These are phyloP conservation scores for Brachionichthys hirsutus DNA, from an alignment of 2,113 vertebrate species.

Conservation along the genomic window DNA sequence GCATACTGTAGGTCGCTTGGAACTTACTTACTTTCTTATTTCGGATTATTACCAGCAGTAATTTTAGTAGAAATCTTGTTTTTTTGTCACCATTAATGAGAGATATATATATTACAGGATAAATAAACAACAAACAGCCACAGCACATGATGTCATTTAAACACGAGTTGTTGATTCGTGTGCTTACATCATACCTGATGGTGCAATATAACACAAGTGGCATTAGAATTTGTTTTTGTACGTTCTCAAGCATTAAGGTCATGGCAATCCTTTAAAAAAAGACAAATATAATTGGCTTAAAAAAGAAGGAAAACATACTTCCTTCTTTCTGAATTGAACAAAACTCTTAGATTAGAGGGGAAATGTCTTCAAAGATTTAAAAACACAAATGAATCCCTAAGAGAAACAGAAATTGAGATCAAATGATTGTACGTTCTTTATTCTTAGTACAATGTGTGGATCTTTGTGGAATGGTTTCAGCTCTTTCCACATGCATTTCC, in stretches of 20 bases:
- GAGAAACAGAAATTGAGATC: neutral
- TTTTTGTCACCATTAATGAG: neutral
- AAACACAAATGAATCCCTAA: no score
- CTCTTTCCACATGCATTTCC: neutral
- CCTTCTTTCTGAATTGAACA: no score
- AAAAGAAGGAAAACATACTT: no score
- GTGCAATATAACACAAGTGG: neutral
- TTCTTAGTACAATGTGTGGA: no score
- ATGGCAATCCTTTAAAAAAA: no score
- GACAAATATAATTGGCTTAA: no score
- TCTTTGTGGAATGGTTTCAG: neutral
- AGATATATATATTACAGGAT: no score
- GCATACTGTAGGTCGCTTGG: neutral
- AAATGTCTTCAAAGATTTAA: no score
- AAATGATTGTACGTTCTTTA: neutral
- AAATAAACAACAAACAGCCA: neutral
- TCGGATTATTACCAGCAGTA: neutral
- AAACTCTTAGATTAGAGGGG: no score
- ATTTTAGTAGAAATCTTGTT: slow-evolving; percentile 8
- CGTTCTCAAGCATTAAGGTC: no score
- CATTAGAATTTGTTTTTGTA: neutral
- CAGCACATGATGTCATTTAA: slow-evolving; percentile 8
- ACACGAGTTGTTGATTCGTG: slow-evolving; percentile 19
- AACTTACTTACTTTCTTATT: neutral
- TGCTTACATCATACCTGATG: neutral